phyloP scores from a whole-genome alignment of 2,888 invertebrate genomes.

The Epinotia ramella region DNA sequence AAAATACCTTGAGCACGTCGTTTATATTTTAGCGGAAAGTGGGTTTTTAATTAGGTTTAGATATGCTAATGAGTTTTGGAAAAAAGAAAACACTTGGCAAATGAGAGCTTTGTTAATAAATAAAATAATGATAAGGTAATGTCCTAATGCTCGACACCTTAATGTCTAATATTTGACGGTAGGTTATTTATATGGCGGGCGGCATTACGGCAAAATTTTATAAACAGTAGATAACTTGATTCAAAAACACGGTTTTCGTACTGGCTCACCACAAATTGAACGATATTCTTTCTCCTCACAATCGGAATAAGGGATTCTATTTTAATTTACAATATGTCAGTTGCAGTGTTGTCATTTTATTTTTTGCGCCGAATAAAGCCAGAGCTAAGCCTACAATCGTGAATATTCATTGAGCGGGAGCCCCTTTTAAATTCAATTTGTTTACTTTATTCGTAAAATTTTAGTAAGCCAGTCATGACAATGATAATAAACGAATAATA shows the following conservation, averaged over 20 bases:
- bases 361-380: slow-evolving; percentile 3
- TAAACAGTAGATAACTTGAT: neutral
- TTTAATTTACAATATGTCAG: slow-evolving; percentile 24
- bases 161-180: too few relatives aligned
- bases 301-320: neutral
- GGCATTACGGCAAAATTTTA: too few relatives aligned
- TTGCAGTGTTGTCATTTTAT: slow-evolving; percentile 1
- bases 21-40: neutral
- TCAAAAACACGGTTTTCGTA: neutral
- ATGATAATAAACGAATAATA: neutral
- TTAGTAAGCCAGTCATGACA: neutral
- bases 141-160: too few relatives aligned
- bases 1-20: neutral
- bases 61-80: neutral
- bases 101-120: too few relatives aligned
- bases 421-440: neutral
- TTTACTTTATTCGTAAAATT: neutral
- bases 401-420: neutral
- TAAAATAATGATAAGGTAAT: too few relatives aligned
- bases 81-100: too few relatives aligned
- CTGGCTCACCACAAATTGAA: neutral
- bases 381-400: slow-evolving; percentile 11
- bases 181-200: too few relatives aligned
- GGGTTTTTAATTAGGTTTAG: neutral
- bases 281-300: neutral